Percentiles rank a stretch among this genome's conserved stretches.
Conservation (phyloP, 2,888 invertebrate genomes). For the Mycalesis mineus region DNA sequence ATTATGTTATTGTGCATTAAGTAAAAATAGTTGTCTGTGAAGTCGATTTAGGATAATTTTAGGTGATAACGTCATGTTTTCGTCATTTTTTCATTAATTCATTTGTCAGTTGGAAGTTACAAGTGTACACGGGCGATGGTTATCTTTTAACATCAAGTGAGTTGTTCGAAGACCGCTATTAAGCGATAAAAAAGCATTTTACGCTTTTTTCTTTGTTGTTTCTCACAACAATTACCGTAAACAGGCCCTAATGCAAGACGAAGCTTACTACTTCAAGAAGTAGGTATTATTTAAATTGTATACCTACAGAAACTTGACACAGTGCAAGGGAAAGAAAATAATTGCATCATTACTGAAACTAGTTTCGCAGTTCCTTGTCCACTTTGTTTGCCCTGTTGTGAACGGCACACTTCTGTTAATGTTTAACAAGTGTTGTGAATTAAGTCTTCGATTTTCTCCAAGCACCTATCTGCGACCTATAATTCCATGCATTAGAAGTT, state of each 20-base stretch:
- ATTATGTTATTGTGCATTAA: no score
- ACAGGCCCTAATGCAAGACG: not conserved
- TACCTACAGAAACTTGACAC: not conserved
- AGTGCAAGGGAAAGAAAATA: slow-evolving; percentile 8
- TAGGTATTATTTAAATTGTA: slow-evolving; percentile 3
- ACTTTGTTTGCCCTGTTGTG: not conserved
- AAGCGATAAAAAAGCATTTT: not conserved
- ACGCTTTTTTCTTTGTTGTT: not conserved
- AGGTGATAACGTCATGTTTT: no score
- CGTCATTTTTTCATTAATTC: no score
- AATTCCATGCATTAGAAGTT: no score
- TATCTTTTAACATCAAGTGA: no score
- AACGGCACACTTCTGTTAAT: not conserved
- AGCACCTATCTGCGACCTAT: no score
- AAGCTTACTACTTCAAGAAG: not conserved
- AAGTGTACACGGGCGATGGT: no score
- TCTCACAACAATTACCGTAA: not conserved
- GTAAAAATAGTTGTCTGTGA: no score
- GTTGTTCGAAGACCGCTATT: no score
- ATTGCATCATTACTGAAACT: slow-evolving; percentile 9
- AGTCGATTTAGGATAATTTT: no score
- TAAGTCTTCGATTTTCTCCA: no score
- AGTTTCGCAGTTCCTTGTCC: not conserved
- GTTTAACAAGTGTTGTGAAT: not conserved
- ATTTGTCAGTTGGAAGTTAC: no score